Evolutionary conservation across 2,888 invertebrate genomes (phyloP), one percentile per base, ranked within the genome.

Genomic region (Dryocosmus kuriphilus): DNA sequence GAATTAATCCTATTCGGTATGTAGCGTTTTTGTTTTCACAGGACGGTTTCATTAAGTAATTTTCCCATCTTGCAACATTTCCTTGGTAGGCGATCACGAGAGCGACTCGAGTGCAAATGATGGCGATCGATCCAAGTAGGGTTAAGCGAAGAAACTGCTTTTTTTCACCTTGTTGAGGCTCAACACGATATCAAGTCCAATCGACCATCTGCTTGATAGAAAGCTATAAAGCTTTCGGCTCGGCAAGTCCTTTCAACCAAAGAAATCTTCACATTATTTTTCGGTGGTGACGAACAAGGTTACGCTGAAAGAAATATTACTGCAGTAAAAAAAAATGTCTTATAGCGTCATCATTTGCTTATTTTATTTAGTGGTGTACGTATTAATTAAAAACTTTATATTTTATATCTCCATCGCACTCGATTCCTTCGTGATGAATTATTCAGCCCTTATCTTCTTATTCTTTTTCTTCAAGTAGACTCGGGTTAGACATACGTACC

Each of bases 1-100:
- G 30, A 67, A 41, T 67, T 46, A 46, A 67, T 67, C 27, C 67
- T 67, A 46, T 67, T 46, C 7, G 30, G 67, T 27, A 46, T 67
- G 67, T 67, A 27, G 19, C 7, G 16, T 67, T 67, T 67, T 46
- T 67, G 27, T 67, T 46, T n/a, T 27, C 30, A 71, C 67, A 27
- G 27, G 67, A 71, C 51, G 67, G 46, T 71, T 71, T 71, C 67
- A 71, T 71, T 71, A 71, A 71, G 67, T 71, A 46, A 71, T 71
- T 71, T 71, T 71, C 67, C 46, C 51, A 46, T 51, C 46, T 71
- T 51, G 67, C 46, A 71, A 71, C 46, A 71, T 71, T 71, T 71
- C 67, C 67, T 71, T 71, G 67, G 24, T 30, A 30, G 67, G 30
- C 67, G 67, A 71, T 46, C 67, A 46, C 67, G 67, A n/a, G 67